phyloP scores from a whole-genome alignment of 2,113 vertebrate species.

The Perca flavescens region DNA sequence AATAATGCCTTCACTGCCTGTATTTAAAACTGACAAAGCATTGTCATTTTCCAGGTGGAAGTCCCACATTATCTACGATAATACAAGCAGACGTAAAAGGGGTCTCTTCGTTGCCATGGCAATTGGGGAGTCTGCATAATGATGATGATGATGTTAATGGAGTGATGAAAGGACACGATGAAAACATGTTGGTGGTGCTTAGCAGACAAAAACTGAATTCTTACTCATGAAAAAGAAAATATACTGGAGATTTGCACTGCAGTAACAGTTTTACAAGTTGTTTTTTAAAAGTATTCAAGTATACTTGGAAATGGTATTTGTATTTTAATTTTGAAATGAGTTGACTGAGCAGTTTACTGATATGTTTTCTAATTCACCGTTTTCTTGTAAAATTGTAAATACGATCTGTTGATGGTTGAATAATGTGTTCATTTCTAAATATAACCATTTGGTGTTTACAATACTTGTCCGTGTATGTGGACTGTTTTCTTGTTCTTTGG shows the following conservation, averaged over 20 bases:
- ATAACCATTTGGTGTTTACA: conserved; percentile 62
- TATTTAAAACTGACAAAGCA: neutral
- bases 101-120: neutral
- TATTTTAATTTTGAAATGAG: conserved; percentile 43
- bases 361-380: conserved; percentile 53
- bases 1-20: neutral
- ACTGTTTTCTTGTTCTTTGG: conserved; percentile 34
- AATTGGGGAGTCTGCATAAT: conserved; percentile 9
- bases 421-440: conserved; percentile 57
- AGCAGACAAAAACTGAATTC: conserved; percentile 33
- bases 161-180: conserved; percentile 2
- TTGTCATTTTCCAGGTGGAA: conserved; percentile 78
- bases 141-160: neutral
- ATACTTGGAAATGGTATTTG: conserved; percentile 47
- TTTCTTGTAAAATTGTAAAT: conserved; percentile 83
- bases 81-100: conserved; percentile 22
- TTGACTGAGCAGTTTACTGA: conserved; percentile 54
- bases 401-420: conserved; percentile 63
- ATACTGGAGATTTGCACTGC: conserved; percentile 69
- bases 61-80: conserved; percentile 77
- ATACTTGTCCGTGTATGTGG: neutral
- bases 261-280: conserved; percentile 29
- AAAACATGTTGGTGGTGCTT: conserved; percentile 17
- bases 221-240: conserved; percentile 32
- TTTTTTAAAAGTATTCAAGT: conserved; percentile 29